Percentiles rank a stretch among this genome's conserved stretches.
These are phyloP conservation scores for Sepioteuthis lessoniana DNA, from an alignment of 2,888 invertebrate species.

Conservation along the genomic window DNA sequence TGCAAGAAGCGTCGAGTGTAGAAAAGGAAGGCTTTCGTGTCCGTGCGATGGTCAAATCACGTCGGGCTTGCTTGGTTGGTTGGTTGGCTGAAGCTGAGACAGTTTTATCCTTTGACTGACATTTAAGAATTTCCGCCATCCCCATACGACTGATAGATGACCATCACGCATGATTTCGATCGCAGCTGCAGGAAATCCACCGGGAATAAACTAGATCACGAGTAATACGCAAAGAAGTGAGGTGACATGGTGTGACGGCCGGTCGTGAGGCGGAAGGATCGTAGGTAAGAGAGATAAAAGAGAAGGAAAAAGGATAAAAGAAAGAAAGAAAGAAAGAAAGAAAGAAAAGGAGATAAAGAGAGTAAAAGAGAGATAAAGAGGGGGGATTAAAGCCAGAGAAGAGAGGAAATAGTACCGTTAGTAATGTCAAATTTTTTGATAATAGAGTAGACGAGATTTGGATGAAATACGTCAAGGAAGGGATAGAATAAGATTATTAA, in stretches of 20 bases:
- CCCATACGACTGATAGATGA: neutral
- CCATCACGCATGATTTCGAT: slow-evolving; percentile 13
- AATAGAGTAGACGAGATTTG: no score
- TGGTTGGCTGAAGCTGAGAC: neutral
- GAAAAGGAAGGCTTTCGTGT: neutral
- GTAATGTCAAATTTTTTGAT: no score
- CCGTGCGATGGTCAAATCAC: neutral
- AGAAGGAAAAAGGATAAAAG: no score
- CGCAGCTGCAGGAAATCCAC: neutral
- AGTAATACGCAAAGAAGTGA: neutral
- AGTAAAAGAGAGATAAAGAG: neutral
- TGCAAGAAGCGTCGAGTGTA: neutral
- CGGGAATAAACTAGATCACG: neutral
- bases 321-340: neutral
- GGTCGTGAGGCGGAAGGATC: neutral
- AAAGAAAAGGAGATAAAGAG: neutral
- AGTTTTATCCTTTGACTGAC: slow-evolving; percentile 23
- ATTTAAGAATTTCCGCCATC: slow-evolving; percentile 1
- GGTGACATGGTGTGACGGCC: slow-evolving; percentile 1
- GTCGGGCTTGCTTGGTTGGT: neutral
- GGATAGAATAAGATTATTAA: no score
- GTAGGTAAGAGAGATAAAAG: neutral
- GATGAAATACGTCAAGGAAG: no score
- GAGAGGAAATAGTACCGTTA: no score
- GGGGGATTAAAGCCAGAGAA: no score